Conservation (phyloP, 2,888 invertebrate genomes). For the Pomacea canaliculata region DNA sequence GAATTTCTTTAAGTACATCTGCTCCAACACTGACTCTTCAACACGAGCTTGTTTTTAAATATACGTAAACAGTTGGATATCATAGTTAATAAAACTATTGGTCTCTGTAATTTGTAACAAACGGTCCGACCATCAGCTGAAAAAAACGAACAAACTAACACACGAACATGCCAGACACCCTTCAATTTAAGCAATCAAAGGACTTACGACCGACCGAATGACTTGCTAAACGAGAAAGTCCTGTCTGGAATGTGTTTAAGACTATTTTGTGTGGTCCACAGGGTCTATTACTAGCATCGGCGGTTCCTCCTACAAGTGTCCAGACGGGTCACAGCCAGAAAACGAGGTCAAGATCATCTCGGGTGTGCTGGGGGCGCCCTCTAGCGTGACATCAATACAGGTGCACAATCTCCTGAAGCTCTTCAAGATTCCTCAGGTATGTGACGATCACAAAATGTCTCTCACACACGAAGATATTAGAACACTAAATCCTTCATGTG, state of each 20-base stretch:
- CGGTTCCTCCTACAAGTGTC: slow-evolving; percentile 58
- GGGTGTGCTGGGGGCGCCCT: slow-evolving; percentile 89
- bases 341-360: slow-evolving; percentile 74
- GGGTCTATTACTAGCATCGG: slow-evolving; percentile 93
- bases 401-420: slow-evolving; percentile 91
- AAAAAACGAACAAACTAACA: too few species aligned
- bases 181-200: too few species aligned
- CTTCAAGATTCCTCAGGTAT: slow-evolving; percentile 88
- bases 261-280: slow-evolving; percentile 68
- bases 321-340: slow-evolving; percentile 57
- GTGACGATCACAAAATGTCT: neutral
- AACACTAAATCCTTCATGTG: too few species aligned
- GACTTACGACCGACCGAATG: too few species aligned
- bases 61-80: too few species aligned
- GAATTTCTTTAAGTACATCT: too few species aligned
- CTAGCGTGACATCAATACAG: slow-evolving; percentile 95
- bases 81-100: too few species aligned
- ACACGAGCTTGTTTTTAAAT: too few species aligned
- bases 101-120: too few species aligned
- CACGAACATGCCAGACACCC: too few species aligned
- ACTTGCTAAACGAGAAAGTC: neutral
- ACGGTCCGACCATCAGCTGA: too few species aligned
- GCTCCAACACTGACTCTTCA: too few species aligned
- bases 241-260: neutral
- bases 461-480: neutral